phyloP scores from a whole-genome alignment of 1,140 invertebrate genomes.

The Campoletis sonorensis region DNA sequence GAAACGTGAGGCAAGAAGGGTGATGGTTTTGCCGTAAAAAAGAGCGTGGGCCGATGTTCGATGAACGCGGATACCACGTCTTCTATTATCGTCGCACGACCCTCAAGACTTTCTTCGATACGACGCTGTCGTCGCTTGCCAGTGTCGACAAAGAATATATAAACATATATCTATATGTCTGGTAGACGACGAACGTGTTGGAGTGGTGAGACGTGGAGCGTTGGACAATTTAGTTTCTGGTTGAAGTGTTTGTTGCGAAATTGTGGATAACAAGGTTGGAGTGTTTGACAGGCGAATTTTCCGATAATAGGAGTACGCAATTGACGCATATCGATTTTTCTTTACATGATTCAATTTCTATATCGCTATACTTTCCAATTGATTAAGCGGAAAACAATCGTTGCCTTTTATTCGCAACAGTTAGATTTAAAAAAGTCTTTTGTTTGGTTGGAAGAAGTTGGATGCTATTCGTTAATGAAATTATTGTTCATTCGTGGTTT shows the following conservation, averaged over 20 bases:
- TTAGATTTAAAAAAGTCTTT: no score
- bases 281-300: not conserved
- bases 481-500: no score
- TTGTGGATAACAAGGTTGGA: not conserved
- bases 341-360: no score
- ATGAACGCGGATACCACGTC: no score
- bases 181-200: not conserved
- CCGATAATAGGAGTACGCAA: no score
- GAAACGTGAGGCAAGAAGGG: not conserved
- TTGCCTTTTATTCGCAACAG: no score
- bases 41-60: no score
- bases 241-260: slow-evolving; percentile 7
- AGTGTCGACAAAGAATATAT: not conserved
- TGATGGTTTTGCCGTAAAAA: no score
- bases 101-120: slow-evolving; percentile 5
- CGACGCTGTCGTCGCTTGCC: not conserved
- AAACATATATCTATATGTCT: not conserved
- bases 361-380: no score
- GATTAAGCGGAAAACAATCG: no score
- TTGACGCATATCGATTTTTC: not conserved
- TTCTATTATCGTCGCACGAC: slow-evolving; percentile 3
- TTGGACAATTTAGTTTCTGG: slow-evolving; percentile 3
- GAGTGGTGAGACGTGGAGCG: not conserved
- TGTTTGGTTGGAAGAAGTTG: no score
- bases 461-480: no score